A percentile compares a stretch with the other conserved stretches of the same genome.
Evolutionary conservation across 2,888 invertebrate genomes (phyloP).

Genomic region (Odontothrips loti): DNA sequence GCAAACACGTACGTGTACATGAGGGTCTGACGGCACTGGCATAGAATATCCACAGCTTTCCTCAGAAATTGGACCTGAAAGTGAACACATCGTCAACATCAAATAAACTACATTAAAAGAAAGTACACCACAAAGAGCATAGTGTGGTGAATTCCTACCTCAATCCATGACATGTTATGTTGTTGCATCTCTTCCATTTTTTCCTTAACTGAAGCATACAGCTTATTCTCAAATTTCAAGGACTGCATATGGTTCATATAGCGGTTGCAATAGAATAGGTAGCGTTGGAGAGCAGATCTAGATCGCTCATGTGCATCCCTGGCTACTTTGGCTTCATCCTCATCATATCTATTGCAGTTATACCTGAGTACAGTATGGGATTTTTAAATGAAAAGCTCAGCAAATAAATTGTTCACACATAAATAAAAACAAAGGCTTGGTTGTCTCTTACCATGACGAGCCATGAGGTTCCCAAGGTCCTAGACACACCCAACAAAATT

Average conservation of each 20-base stretch:
- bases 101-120: slow-evolving; percentile 24
- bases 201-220: slow-evolving; percentile 90
- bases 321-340: slow-evolving; percentile 93
- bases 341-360: slow-evolving; percentile 96
- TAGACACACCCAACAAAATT: slow-evolving; percentile 99
- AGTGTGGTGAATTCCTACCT: slow-evolving; percentile 54
- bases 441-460: slow-evolving; percentile 71
- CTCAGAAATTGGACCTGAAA: slow-evolving; percentile 90
- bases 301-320: slow-evolving; percentile 94
- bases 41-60: slow-evolving; percentile 94
- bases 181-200: slow-evolving; percentile 99
- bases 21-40: slow-evolving; percentile 93
- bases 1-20: slow-evolving; percentile 99
- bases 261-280: slow-evolving; percentile 96
- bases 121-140: background rate
- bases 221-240: slow-evolving; percentile 93
- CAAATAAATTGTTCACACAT: background rate
- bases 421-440: slow-evolving; percentile 12
- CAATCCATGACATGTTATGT: slow-evolving; percentile 99
- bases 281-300: slow-evolving; percentile 89
- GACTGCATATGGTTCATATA: slow-evolving; percentile 99
- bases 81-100: background rate
- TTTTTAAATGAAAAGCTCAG: background rate
- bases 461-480: slow-evolving; percentile 99
- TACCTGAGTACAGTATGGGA: slow-evolving; percentile 54